Evolutionary conservation across 2,888 invertebrate species (phyloP).

Genomic region (Entomobrya multifasciata): DNA sequence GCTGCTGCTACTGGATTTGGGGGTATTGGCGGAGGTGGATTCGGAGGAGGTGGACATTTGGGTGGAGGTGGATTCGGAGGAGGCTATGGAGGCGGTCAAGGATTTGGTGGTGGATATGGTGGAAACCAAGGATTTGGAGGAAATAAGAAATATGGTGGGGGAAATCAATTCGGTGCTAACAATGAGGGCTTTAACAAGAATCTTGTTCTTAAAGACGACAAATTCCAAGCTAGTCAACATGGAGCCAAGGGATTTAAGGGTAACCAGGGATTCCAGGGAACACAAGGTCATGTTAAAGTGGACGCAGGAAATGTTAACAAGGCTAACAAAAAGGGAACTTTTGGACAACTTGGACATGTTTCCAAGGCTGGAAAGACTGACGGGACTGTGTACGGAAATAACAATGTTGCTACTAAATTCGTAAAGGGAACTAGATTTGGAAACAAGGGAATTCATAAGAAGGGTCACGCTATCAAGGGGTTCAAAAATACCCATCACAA

Average conservation of each 20-base stretch:
- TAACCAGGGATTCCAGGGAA: slow-evolving; percentile 69
- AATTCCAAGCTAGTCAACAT: slow-evolving; percentile 65
- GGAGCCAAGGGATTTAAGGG: slow-evolving; percentile 72
- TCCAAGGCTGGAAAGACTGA: slow-evolving; percentile 76
- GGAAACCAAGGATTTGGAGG: slow-evolving; percentile 53
- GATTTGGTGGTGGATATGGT: slow-evolving; percentile 53
- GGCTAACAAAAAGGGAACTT: slow-evolving; percentile 77
- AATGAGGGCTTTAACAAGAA: slow-evolving; percentile 76
- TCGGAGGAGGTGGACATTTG: slow-evolving; percentile 65
- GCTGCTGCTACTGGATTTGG: slow-evolving; percentile 73
- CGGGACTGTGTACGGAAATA: slow-evolving; percentile 76
- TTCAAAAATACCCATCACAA: slow-evolving; percentile 78
- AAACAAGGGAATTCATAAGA: slow-evolving; percentile 77
- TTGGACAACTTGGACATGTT: slow-evolving; percentile 70
- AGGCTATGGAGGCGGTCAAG: slow-evolving; percentile 35
- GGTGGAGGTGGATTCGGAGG: slow-evolving; percentile 67
- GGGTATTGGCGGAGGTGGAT: slow-evolving; percentile 54
- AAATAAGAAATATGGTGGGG: slow-evolving; percentile 66
- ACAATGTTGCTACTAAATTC: slow-evolving; percentile 74
- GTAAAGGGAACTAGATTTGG: slow-evolving; percentile 77
- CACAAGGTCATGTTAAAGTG: slow-evolving; percentile 66
- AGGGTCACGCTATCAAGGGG: slow-evolving; percentile 79
- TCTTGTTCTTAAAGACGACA: slow-evolving; percentile 68
- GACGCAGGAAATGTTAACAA: slow-evolving; percentile 76
- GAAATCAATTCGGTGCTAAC: slow-evolving; percentile 70